phyloP scores from a whole-genome alignment of 2,797 vertebrate species.

The Arnoldichthys spilopterus region DNA sequence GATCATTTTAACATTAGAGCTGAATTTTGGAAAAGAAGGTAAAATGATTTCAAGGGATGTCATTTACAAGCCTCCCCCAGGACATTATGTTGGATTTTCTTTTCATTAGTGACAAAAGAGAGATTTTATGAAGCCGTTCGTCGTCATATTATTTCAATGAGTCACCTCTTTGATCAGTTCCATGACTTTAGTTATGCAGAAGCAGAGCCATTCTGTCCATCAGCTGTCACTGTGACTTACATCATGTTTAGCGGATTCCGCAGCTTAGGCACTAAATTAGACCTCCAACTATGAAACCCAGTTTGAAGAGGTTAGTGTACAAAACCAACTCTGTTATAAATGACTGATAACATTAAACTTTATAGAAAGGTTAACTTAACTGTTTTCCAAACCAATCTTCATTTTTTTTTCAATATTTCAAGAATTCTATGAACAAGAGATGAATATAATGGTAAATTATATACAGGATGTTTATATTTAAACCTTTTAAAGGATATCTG shows the following conservation, averaged over 20 bases:
- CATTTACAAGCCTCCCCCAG: slow-evolving; percentile 10
- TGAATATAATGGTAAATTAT: too few species aligned
- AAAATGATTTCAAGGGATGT: background rate
- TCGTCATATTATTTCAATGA: slow-evolving; percentile 2
- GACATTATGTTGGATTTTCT: slow-evolving; percentile 4
- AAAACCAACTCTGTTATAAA: background rate
- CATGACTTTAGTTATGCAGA: background rate
- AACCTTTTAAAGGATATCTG: too few species aligned
- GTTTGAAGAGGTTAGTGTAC: background rate
- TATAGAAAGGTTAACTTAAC: background rate
- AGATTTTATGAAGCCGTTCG: slow-evolving; percentile 15
- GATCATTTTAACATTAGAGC: background rate
- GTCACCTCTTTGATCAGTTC: slow-evolving; percentile 11
- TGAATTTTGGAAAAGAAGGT: background rate
- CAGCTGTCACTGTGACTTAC: slow-evolving; percentile 2
- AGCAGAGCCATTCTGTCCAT: background rate
- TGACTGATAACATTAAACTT: background rate
- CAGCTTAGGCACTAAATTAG: background rate
- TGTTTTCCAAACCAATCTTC: too few species aligned
- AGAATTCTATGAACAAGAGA: too few species aligned
- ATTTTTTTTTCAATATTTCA: too few species aligned
- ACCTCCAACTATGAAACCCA: background rate
- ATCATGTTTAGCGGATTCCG: background rate
- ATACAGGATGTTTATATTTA: too few species aligned
- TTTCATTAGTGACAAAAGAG: slow-evolving; percentile 22